Evolutionary conservation across 2,797 vertebrate species (phyloP).

Genomic region (Ciconia nigra): DNA sequence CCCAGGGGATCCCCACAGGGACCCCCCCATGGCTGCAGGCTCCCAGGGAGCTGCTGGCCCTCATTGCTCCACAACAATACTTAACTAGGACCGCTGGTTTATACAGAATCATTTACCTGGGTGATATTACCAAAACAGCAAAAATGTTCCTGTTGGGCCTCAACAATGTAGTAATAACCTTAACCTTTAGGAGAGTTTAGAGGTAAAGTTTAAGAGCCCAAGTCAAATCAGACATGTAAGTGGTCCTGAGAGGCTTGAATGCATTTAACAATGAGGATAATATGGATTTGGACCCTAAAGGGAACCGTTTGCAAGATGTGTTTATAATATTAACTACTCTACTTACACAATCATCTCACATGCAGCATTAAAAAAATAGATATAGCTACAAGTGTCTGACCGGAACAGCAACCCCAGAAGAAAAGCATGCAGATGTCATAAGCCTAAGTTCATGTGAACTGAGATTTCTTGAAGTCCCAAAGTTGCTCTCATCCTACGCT

Average conservation of each 20-base stretch:
- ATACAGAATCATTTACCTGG: background rate
- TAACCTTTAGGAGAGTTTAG: background rate
- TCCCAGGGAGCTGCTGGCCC: background rate
- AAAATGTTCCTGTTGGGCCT: background rate
- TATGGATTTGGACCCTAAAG: background rate
- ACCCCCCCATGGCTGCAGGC: background rate
- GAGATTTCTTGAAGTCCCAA: background rate
- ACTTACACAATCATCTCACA: background rate
- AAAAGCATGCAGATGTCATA: background rate
- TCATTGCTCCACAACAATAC: background rate
- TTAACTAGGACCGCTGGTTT: background rate
- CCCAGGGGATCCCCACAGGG: no score
- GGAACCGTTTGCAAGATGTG: background rate
- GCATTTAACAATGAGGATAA: background rate
- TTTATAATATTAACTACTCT: background rate
- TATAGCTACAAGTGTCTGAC: background rate
- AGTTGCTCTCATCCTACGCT: background rate
- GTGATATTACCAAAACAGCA: background rate
- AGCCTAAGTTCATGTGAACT: background rate
- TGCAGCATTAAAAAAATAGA: background rate
- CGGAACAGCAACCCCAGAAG: background rate
- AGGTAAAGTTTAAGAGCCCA: background rate
- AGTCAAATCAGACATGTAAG: background rate
- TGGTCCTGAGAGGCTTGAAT: background rate
- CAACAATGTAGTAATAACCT: background rate